Percentiles rank a stretch among this genome's conserved stretches.
These are phyloP conservation scores for Sarcophaga carnaria DNA, from an alignment of 2,888 invertebrate genomes.

Conservation along the genomic window DNA sequence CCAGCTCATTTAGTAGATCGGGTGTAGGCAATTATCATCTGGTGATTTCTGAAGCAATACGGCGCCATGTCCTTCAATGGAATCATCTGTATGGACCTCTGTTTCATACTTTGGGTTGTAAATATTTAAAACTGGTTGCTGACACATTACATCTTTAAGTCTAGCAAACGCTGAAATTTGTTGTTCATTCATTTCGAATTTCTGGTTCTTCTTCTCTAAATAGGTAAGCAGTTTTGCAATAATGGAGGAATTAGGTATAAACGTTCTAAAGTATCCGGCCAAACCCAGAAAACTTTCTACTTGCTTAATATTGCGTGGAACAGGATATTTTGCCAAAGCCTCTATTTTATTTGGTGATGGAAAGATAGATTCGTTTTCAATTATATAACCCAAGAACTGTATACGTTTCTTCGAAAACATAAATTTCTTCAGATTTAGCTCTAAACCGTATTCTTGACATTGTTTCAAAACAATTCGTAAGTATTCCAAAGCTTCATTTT, in stretches of 20 bases:
- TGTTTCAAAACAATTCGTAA: slow-evolving; percentile 56
- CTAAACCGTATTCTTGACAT: slow-evolving; percentile 57
- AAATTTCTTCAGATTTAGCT: slow-evolving; percentile 67
- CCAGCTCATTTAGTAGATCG: slow-evolving; percentile 66
- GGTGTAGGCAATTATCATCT: slow-evolving; percentile 60
- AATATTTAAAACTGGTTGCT: slow-evolving; percentile 60
- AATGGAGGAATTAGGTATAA: slow-evolving; percentile 71
- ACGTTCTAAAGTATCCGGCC: slow-evolving; percentile 73
- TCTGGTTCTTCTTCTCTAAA: slow-evolving; percentile 61
- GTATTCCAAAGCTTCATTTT: slow-evolving; percentile 55
- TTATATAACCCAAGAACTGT: slow-evolving; percentile 67
- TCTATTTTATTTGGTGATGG: slow-evolving; percentile 71
- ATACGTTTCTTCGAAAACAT: slow-evolving; percentile 63
- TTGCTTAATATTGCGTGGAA: slow-evolving; percentile 71
- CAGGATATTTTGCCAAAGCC: slow-evolving; percentile 72
- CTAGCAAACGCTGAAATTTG: slow-evolving; percentile 69
- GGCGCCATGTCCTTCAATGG: slow-evolving; percentile 67
- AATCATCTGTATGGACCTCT: slow-evolving; percentile 65
- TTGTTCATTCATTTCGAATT: slow-evolving; percentile 67
- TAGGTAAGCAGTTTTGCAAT: slow-evolving; percentile 71
- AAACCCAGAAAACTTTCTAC: slow-evolving; percentile 74
- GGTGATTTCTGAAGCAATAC: slow-evolving; percentile 63
- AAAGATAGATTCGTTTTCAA: slow-evolving; percentile 65
- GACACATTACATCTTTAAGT: slow-evolving; percentile 58
- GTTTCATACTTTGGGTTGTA: slow-evolving; percentile 65